phyloP scores from a whole-genome alignment of 2,797 vertebrate genomes.

The Cheirogaleus major region DNA sequence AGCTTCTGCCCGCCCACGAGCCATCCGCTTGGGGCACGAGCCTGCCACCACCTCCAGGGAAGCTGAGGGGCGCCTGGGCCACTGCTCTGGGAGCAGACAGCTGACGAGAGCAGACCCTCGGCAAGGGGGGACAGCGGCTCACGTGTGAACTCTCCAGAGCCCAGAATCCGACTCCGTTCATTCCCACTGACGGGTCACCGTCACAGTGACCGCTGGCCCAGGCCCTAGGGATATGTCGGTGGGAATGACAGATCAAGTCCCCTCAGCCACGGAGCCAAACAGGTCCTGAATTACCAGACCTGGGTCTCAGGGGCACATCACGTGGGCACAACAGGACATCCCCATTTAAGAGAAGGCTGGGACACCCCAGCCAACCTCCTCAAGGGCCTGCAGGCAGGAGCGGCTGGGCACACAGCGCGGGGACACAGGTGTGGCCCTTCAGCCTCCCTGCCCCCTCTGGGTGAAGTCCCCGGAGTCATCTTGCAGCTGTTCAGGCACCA shows the following conservation, averaged over 20 bases:
- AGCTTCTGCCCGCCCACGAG: background rate
- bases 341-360: background rate
- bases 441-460: background rate
- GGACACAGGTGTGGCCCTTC: background rate
- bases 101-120: background rate
- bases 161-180: background rate
- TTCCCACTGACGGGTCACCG: background rate
- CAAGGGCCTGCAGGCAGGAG: background rate
- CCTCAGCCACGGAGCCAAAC: background rate
- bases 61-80: background rate
- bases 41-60: background rate
- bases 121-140: background rate
- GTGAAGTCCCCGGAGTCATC: background rate
- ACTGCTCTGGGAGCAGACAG: background rate
- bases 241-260: background rate
- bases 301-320: background rate
- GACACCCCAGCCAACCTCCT: background rate
- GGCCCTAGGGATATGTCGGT: no score
- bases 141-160: background rate
- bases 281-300: background rate
- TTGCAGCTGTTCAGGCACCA: constrained; percentile 23
- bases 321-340: background rate
- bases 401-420: background rate
- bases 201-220: background rate
- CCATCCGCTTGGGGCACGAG: background rate